phyloP scores from a whole-genome alignment of 2,797 vertebrate genomes.

The Schizopygopsis pylzovi region DNA sequence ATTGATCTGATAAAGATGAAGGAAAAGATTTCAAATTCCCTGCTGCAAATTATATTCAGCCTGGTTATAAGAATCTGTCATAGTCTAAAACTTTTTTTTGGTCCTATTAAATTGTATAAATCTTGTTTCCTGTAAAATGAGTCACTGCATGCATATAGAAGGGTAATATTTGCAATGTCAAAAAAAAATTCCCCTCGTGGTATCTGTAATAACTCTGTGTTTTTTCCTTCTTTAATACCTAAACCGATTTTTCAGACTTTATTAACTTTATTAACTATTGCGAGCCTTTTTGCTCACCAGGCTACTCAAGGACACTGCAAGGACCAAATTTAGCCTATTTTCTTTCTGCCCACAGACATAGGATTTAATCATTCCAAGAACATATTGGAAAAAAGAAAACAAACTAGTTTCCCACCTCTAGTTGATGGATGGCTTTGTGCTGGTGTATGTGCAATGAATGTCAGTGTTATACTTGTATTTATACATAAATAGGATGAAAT shows the following conservation, averaged over 20 bases:
- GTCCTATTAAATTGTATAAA: constrained; percentile 14
- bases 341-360: background rate
- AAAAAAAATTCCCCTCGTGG: no score
- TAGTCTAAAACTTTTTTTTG: constrained; percentile 26
- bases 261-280: no score
- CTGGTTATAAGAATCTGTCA: background rate
- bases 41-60: no score
- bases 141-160: constrained; percentile 34
- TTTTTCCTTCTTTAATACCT: constrained; percentile 73
- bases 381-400: background rate
- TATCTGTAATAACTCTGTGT: constrained; percentile 55
- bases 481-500: no score
- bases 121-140: constrained; percentile 51
- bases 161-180: constrained; percentile 44
- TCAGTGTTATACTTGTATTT: background rate
- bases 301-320: constrained; percentile 68
- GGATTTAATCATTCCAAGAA: background rate
- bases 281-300: no score
- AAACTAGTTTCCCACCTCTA: background rate
- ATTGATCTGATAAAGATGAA: constrained; percentile 61
- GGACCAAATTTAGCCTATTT: background rate
- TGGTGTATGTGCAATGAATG: background rate
- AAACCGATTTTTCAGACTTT: constrained; percentile 70
- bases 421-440: background rate
- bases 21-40: constrained; percentile 52